Base-by-base conservation (phyloP, 2,888 invertebrate genomes). In the Chrysolina oricalcia region DNA sequence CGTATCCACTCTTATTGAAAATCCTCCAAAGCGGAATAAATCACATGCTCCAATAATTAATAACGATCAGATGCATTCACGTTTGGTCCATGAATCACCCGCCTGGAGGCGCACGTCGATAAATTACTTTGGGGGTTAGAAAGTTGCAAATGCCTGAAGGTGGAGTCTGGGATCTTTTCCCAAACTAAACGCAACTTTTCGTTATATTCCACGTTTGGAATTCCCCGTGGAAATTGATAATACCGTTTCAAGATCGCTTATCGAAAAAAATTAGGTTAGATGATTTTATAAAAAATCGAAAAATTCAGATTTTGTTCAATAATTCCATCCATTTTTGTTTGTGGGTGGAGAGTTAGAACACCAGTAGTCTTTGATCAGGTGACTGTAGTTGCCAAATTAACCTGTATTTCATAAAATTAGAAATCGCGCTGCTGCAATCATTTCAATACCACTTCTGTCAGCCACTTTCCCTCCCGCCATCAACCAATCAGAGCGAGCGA, bases 61-160 rank as follows among this genome's bases (percentile, higher is more conserved):
- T 68, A 59, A 59, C 59, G 59, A 59, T 59, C 59, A 59, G 59
- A 27, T 56, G 68, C 68, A 68, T 68, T 68, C 68, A 68, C 68
- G 68, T 68, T 68, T 68, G 53, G 53, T 21, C 53, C 53, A 50
- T 68, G 68, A 68, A 68, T 68, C 66, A 64, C 17, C 35, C 17
- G 72, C 66, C 64, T 59, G n/a, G 40, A 66, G 59, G 56, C 66
- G 15, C 50, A 40, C 53, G 40, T 50, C 72, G n/a, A 72, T 72
- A 66, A 65, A 53, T 72, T 56, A 65, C 65, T 63, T 48, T 17
- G 21, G 64, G 56, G 59, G 56, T 41, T 66, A 23, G 65, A 56
- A 72, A 66, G 53, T 72, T 40, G 19, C 40, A 35, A 69, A 59
- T 59, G 56, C 69, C 69, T 56, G 2, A 59, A 59, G 59, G 59